phyloP scores from a whole-genome alignment of 2,797 vertebrate species.

The Liasis olivaceus region DNA sequence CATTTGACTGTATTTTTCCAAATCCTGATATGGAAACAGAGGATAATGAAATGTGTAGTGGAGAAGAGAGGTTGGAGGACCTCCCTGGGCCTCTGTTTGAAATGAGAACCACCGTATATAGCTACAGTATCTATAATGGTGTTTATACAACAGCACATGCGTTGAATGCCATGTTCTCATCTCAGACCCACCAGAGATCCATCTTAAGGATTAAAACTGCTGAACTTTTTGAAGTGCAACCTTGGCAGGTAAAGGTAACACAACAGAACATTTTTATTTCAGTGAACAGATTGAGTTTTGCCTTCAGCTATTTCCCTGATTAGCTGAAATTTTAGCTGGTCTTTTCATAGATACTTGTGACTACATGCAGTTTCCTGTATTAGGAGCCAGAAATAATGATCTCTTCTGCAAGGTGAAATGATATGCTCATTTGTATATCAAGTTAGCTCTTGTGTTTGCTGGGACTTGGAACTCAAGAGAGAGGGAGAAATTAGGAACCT shows the following conservation, averaged over 20 bases:
- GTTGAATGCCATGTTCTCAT: neutral
- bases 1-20: neutral
- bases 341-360: too few relatives aligned
- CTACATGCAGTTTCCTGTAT: too few relatives aligned
- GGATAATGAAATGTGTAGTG: neutral
- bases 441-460: too few relatives aligned
- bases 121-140: conserved; percentile 1
- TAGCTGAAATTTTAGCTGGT: too few relatives aligned
- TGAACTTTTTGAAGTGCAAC: neutral
- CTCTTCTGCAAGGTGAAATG: too few relatives aligned
- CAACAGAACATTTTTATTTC: neutral
- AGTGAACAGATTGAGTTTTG: too few relatives aligned
- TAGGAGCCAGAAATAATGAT: too few relatives aligned
- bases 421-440: too few relatives aligned
- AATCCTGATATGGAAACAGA: neutral
- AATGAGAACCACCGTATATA: neutral
- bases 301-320: too few relatives aligned
- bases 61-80: neutral
- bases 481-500: too few relatives aligned
- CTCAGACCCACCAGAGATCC: neutral
- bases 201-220: too few relatives aligned
- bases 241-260: neutral
- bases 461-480: too few relatives aligned
- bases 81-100: neutral
- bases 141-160: neutral